phyloP scores from a whole-genome alignment of 2,113 vertebrate species.

The Martes martes region DNA sequence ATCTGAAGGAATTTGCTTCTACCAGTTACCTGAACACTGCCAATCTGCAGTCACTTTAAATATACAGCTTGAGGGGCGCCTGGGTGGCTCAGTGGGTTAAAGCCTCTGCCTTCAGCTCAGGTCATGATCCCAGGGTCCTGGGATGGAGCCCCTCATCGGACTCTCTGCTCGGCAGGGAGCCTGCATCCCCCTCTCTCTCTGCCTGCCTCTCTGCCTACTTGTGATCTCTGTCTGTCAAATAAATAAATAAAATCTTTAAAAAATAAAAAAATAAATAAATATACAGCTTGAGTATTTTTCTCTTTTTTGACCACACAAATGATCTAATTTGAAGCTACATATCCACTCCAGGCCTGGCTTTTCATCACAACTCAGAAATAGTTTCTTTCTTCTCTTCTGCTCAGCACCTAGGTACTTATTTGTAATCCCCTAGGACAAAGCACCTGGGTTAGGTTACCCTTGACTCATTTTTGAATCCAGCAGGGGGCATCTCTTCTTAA shows the following conservation, averaged over 20 bases:
- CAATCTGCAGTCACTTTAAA: not conserved
- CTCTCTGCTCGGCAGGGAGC: no score
- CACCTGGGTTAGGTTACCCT: not conserved
- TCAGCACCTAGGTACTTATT: not conserved
- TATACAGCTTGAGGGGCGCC: not conserved
- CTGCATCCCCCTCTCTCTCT: no score
- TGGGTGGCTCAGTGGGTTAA: no score
- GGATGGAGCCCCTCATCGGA: no score
- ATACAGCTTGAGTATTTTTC: not conserved
- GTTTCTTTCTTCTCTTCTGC: not conserved
- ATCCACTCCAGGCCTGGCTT: not conserved
- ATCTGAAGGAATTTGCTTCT: not conserved
- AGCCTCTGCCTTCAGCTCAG: no score
- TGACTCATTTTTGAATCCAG: not conserved
- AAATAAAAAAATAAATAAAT: not conserved
- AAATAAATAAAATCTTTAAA: no score
- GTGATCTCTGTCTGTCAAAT: no score
- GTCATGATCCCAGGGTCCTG: no score
- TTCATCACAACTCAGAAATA: not conserved
- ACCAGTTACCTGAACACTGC: not conserved
- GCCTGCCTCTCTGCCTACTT: no score
- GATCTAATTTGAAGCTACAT: not conserved
- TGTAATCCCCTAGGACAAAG: not conserved
- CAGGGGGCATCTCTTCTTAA: not conserved
- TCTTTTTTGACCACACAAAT: not conserved